Evolutionary conservation across 2,797 vertebrate genomes (phyloP).

Genomic region (Enteromius treurensis): DNA sequence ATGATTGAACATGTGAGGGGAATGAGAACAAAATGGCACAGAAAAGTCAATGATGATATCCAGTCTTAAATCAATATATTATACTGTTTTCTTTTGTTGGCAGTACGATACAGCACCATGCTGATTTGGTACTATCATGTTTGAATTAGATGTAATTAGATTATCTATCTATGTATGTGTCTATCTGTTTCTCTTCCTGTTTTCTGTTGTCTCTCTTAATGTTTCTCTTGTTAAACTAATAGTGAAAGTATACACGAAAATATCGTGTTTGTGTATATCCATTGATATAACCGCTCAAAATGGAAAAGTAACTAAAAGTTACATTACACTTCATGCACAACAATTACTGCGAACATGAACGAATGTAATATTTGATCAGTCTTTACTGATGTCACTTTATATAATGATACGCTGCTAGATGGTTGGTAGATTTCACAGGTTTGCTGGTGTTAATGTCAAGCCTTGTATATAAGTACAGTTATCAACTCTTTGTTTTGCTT

Average conservation of each 20-base stretch:
- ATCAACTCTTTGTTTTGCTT: neutral
- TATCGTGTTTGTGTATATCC: neutral
- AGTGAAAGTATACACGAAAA: neutral
- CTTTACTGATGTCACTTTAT: neutral
- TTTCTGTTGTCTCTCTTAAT: neutral
- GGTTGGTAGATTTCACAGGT: too few species aligned
- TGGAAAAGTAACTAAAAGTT: too few species aligned
- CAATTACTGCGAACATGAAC: neutral
- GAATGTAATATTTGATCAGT: neutral
- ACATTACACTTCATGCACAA: neutral
- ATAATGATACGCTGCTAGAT: too few species aligned
- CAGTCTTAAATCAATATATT: neutral
- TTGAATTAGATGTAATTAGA: neutral
- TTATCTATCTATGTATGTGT: neutral
- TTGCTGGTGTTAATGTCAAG: neutral
- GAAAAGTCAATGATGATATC: conserved; percentile 38
- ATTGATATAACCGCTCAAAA: too few species aligned
- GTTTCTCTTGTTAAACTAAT: neutral
- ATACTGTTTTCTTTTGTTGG: neutral
- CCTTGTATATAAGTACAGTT: neutral
- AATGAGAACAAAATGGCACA: conserved; percentile 41
- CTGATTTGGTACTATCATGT: neutral
- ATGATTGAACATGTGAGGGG: conserved; percentile 2
- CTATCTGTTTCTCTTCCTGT: neutral
- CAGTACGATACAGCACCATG: neutral